Conservation (phyloP, 2,888 invertebrate genomes). For the Notodonta ziczac region DNA sequence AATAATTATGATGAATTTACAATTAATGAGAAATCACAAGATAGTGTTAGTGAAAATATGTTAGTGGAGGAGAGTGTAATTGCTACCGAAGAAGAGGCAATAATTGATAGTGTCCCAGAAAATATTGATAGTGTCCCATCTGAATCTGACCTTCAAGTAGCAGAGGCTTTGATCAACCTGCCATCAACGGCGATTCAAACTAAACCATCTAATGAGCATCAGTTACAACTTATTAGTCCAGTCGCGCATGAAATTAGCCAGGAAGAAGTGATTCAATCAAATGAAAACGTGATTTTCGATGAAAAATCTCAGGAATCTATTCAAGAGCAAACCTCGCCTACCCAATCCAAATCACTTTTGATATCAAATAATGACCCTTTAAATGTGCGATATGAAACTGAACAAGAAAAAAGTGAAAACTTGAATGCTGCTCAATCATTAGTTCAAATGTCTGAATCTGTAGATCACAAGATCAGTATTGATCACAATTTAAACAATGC, state of each 20-base stretch:
- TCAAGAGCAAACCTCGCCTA: slow-evolving; percentile 19
- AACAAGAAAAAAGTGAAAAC: slow-evolving; percentile 78
- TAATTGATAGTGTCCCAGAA: slow-evolving; percentile 14
- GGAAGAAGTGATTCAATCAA: slow-evolving; percentile 40
- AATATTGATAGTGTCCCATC: slow-evolving; percentile 58
- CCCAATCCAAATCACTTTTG: slow-evolving; percentile 34
- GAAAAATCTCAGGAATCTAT: slow-evolving; percentile 27
- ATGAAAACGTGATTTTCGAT: slow-evolving; percentile 31
- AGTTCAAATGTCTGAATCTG: slow-evolving; percentile 79
- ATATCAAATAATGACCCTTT: slow-evolving; percentile 50
- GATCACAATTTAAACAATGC: slow-evolving; percentile 38
- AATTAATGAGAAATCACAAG: slow-evolving; percentile 9
- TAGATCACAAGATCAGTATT: slow-evolving; percentile 68
- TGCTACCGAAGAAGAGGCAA: slow-evolving; percentile 15
- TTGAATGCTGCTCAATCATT: slow-evolving; percentile 79
- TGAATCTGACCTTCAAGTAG: slow-evolving; percentile 80
- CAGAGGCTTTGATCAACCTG: slow-evolving; percentile 77
- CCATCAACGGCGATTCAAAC: slow-evolving; percentile 71
- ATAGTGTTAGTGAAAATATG: slow-evolving; percentile 18
- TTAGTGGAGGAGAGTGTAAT: slow-evolving; percentile 18
- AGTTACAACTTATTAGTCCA: slow-evolving; percentile 35
- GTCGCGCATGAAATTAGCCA: slow-evolving; percentile 29
- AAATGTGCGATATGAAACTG: slow-evolving; percentile 69
- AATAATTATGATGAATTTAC: slow-evolving; percentile 23
- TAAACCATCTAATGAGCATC: slow-evolving; percentile 47